Percentiles rank a stretch among this genome's conserved stretches.
Conservation (phyloP, 2,888 invertebrate genomes). For the Ophion ventricosus region DNA sequence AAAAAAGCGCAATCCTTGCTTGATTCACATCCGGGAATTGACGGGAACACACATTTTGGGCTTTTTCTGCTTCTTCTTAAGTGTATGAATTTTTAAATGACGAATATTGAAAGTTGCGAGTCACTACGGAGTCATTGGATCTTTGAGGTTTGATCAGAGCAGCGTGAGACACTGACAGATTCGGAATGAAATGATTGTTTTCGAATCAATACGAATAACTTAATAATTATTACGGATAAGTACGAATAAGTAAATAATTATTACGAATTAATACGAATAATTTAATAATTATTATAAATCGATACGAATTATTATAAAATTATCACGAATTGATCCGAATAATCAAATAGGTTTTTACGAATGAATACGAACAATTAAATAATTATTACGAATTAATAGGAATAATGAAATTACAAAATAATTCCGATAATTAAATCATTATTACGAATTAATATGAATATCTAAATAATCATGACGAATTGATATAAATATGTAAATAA, state of each 20-base stretch:
- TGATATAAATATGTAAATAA: too few species aligned
- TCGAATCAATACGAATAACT: background rate
- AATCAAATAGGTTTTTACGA: background rate
- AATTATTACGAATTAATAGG: background rate
- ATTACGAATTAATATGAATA: too few species aligned
- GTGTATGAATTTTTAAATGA: background rate
- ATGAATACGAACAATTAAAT: background rate
- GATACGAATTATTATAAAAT: background rate
- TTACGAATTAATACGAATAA: background rate
- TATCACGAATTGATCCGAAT: background rate
- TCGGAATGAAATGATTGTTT: background rate
- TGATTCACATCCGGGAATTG: conserved; percentile 13
- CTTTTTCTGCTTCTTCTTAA: background rate
- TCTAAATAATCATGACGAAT: background rate
- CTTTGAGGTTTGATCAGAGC: background rate
- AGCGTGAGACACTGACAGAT: background rate
- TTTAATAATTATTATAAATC: background rate
- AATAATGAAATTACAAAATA: background rate
- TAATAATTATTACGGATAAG: background rate
- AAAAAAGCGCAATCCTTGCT: conserved; percentile 26
- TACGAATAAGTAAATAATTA: background rate
- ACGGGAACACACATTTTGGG: background rate
- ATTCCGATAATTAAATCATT: too few species aligned
- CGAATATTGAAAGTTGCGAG: background rate
- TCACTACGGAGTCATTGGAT: background rate